phyloP scores from a whole-genome alignment of 2,888 invertebrate species.

The Seira musarum region DNA sequence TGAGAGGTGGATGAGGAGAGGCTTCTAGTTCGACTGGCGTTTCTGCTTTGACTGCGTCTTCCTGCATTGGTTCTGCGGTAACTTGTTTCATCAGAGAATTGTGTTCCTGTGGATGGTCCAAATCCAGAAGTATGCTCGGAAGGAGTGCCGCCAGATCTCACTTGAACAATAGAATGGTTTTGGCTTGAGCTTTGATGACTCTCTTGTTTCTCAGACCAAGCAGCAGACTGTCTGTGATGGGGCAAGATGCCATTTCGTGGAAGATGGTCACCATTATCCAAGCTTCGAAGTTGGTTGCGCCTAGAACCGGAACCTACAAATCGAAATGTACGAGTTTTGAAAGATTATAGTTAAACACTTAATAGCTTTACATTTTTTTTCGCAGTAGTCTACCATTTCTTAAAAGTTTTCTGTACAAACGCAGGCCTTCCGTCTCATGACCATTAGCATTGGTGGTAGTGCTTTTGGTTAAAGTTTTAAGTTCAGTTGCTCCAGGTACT shows the following conservation, averaged over 20 bases:
- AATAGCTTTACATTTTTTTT: too few species aligned
- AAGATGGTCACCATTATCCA: too few species aligned
- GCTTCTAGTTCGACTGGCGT: not conserved
- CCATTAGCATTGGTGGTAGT: not conserved
- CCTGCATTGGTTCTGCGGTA: too few species aligned
- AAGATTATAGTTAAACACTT: too few species aligned
- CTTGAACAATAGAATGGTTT: too few species aligned
- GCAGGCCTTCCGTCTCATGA: not conserved
- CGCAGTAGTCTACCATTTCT: not conserved
- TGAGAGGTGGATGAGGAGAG: not conserved
- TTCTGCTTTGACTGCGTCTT: not conserved
- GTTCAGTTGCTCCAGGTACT: not conserved
- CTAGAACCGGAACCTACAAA: too few species aligned
- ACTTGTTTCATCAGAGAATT: too few species aligned
- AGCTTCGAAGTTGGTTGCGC: too few species aligned
- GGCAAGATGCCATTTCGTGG: not conserved
- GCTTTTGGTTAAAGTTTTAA: not conserved
- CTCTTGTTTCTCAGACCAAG: constrained; percentile 4
- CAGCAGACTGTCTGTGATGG: not conserved
- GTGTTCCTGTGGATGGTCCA: too few species aligned
- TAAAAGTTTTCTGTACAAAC: not conserved
- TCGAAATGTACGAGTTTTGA: too few species aligned
- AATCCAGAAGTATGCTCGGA: too few species aligned
- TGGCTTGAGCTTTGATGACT: not conserved
- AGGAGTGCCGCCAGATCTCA: too few species aligned